Evolutionary conservation across 2,797 vertebrate genomes (phyloP).

Genomic region (Fratercula arctica): DNA sequence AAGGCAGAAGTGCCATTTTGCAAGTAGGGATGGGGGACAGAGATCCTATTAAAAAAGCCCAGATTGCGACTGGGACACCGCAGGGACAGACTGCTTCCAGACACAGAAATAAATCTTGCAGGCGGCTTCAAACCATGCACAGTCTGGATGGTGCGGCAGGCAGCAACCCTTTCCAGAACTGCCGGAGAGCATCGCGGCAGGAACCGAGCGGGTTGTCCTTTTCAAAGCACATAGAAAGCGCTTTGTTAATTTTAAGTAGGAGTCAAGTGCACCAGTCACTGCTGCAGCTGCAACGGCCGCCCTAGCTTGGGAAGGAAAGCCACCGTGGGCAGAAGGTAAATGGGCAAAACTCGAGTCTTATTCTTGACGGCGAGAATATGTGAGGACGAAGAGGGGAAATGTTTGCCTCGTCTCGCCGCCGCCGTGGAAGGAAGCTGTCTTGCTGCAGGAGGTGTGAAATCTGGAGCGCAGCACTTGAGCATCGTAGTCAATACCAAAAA

Average conservation of each 20-base stretch:
- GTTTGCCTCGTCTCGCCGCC: background rate
- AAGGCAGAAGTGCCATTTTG: background rate
- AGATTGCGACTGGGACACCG: background rate
- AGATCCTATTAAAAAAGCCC: background rate
- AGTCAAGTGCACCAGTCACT: background rate
- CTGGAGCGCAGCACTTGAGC: background rate
- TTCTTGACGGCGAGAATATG: background rate
- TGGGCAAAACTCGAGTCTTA: background rate
- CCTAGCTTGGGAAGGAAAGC: background rate
- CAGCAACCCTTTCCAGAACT: background rate
- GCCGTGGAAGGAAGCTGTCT: background rate
- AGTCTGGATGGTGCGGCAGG: background rate
- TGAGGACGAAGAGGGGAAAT: background rate
- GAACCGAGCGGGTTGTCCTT: background rate
- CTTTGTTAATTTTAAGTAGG: slow-evolving; percentile 24
- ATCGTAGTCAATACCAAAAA: fast-evolving
- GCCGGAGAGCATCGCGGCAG: background rate
- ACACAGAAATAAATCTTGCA: slow-evolving; percentile 5
- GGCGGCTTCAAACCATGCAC: background rate
- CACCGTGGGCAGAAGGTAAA: background rate
- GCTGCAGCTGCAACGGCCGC: background rate
- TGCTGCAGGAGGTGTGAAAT: background rate
- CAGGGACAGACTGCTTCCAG: background rate
- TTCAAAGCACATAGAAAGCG: background rate
- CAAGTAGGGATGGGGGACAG: background rate